Evolutionary conservation across 1,140 invertebrate species (phyloP).

Genomic region (Calliopsis andreniformis): DNA sequence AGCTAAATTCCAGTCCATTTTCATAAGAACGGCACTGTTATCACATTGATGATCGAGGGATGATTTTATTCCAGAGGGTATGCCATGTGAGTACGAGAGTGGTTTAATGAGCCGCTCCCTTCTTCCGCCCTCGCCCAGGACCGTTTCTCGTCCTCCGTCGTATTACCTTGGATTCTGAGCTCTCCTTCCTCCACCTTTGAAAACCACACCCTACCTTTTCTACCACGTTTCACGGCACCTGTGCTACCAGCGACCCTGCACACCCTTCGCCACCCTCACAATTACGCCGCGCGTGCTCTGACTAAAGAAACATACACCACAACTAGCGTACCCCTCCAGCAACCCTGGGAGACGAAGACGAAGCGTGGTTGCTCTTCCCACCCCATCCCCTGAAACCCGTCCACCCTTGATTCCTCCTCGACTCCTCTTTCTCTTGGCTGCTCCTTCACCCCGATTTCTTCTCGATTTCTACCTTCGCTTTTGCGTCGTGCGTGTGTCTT

Average conservation of each 20-base stretch:
- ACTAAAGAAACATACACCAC: constrained; percentile 76
- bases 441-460: neutral
- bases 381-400: constrained; percentile 29
- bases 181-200: constrained; percentile 34
- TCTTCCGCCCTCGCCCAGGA: constrained; percentile 26
- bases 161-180: constrained; percentile 63
- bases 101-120: constrained; percentile 76
- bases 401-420: constrained; percentile 17
- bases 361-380: neutral
- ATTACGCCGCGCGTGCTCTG: constrained; percentile 80
- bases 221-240: constrained; percentile 47
- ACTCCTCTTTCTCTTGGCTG: constrained; percentile 18
- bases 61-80: constrained; percentile 78
- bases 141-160: constrained; percentile 42
- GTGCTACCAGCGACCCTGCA: constrained; percentile 51
- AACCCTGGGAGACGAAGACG: constrained; percentile 7
- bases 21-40: constrained; percentile 58
- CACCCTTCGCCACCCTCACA: constrained; percentile 74
- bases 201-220: constrained; percentile 30
- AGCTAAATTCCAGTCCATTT: constrained; percentile 52
- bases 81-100: constrained; percentile 71
- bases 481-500: constrained; percentile 29
- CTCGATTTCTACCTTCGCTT: constrained; percentile 6
- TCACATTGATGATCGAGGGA: constrained; percentile 71
- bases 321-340: constrained; percentile 54